Conservation (phyloP, 2,888 invertebrate species). For the Leuctra nigra region DNA sequence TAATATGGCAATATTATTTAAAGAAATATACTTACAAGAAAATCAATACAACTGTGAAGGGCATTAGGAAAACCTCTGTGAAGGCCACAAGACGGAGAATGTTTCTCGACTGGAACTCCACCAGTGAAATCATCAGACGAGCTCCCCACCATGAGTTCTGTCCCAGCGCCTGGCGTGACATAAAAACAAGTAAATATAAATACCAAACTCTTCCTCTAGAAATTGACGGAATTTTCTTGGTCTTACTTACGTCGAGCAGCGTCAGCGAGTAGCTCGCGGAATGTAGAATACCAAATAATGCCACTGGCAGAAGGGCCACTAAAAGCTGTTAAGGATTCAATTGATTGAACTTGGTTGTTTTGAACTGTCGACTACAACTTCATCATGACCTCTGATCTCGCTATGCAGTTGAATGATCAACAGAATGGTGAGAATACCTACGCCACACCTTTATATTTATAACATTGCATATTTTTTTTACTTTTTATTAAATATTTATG, state of each 20-base stretch:
- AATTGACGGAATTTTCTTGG: neutral
- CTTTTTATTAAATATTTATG: too few species aligned
- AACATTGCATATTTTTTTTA: too few species aligned
- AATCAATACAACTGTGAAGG: constrained; percentile 47
- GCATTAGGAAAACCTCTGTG: constrained; percentile 74
- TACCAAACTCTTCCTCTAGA: neutral
- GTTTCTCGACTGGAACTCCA: constrained; percentile 85
- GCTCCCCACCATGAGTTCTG: constrained; percentile 88
- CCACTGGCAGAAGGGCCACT: constrained; percentile 88
- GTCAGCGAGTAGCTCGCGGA: constrained; percentile 86
- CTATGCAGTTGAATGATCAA: too few species aligned
- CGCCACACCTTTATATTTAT: too few species aligned
- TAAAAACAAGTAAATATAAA: neutral
- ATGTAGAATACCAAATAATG: constrained; percentile 88
- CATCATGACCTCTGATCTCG: too few species aligned
- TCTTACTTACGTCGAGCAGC: constrained; percentile 78
- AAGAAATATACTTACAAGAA: constrained; percentile 65
- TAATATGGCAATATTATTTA: neutral
- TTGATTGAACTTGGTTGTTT: too few species aligned
- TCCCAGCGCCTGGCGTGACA: constrained; percentile 66
- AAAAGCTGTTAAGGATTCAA: too few species aligned
- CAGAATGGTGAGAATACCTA: too few species aligned
- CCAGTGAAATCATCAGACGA: constrained; percentile 74
- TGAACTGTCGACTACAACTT: too few species aligned
- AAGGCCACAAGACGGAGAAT: constrained; percentile 87